Evolutionary conservation across 2,113 vertebrate genomes (phyloP).

Genomic region (Caracal caracal): DNA sequence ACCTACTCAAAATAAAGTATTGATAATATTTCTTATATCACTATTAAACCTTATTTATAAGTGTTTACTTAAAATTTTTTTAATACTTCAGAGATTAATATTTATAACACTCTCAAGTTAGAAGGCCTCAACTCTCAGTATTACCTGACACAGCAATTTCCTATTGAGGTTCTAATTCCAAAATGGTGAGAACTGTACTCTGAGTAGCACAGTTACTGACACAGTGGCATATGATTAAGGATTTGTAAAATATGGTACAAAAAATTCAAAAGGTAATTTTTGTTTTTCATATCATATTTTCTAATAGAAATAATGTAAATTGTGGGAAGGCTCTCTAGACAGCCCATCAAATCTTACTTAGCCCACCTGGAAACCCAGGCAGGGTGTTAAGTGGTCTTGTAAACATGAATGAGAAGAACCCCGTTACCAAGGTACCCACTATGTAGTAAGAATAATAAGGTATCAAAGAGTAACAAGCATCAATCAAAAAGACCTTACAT

Average conservation of each 20-base stretch:
- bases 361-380: neutral
- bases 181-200: neutral
- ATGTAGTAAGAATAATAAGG: neutral
- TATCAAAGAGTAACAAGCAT: neutral
- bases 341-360: neutral
- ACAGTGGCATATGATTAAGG: neutral
- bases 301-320: neutral
- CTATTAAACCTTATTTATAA: neutral
- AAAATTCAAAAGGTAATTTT: neutral
- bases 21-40: neutral
- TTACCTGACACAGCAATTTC: neutral
- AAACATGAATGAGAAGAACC: neutral
- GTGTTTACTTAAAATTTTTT: neutral
- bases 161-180: neutral
- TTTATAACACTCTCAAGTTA: neutral
- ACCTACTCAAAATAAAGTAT: neutral
- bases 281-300: neutral
- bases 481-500: neutral
- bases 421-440: neutral
- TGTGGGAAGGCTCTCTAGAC: neutral
- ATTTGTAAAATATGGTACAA: neutral
- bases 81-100: neutral
- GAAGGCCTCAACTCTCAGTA: neutral
- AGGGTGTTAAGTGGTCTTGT: neutral
- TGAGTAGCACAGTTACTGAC: neutral